Base-by-base conservation (phyloP, 2,113 vertebrate species). In the Scomber colias region DNA sequence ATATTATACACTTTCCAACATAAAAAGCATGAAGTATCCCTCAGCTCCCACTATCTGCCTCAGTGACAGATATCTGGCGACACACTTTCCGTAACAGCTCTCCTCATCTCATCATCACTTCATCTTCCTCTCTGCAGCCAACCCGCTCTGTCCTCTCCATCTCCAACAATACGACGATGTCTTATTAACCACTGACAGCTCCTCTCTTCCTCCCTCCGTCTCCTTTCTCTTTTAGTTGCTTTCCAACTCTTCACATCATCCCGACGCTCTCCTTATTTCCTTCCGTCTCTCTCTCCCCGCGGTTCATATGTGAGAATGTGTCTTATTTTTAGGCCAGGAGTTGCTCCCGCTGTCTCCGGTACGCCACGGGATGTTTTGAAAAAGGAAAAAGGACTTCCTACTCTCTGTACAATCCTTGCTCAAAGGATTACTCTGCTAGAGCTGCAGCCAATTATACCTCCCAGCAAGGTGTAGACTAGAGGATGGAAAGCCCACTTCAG, bases 371-470 rank as follows among this genome's bases (percentile, higher is more conserved):
- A 75, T 81, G 55, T 75, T 83, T 71, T 53, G 5, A 61, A 65
- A 51, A 85, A 75, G 24, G 24, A 27, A 27, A 27, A 24, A 21
- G 11, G 31, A 81, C 49, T 78, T 71, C 72, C 49, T 67, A 30
- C 53, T 57, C 57, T 60, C n/a, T 40, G 27, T 21, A 2, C 3
- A 45, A 40, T 44, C 46, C 53, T 68, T 1, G 17, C 69, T 82
- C 75, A 76, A 62, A 81, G 62, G 31, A 12, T 24, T 4, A 6
- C 48, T 69, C 75, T 14, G 56, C 27, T 7, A 9, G 74, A 70
- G 35, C 66, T 44, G 77, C 77, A 75, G 73, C 55, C 82, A 78
- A 81, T 83, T 79, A 81, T 12, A 83, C 64, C 73, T 83, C 73
- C 64, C 71, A 69, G 87, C 24, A 51, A 75, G 74, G 80, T 66